Evolutionary conservation across 2,888 invertebrate species (phyloP), one percentile per base, ranked within the genome.

Genomic region (Drosophila pullipes): DNA sequence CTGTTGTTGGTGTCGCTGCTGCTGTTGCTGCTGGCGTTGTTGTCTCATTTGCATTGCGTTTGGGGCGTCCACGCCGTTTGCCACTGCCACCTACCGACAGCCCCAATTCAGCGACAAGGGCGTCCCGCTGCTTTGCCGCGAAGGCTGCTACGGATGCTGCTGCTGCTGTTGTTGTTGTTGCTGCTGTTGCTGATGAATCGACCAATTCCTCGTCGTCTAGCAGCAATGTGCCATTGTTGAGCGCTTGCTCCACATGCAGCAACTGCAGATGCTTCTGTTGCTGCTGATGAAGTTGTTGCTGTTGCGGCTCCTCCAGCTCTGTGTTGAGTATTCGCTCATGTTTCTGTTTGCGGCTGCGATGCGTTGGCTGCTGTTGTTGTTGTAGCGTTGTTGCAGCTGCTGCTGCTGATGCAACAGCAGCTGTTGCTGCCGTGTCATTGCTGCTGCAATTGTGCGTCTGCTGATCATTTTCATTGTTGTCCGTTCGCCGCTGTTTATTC

Each of bases 61-160:
- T 92, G 1, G 95, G 94, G 35, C 95, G 86, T 5, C 95, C 95
- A n/a, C 95, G 93, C 74, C 94, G 83, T 54, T 87, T 89, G 22
- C 53, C 82, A 0, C 79, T 83, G 50, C 69, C 30, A 72, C 30
- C 53, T 3, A 69, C 52, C 1, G 77, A 30, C 25, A 33, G 2
- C 7, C 57, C 57, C 28, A 57, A 30, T 30, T n/a, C 37, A 39
- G 57, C 18, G 35, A 53, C 16, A 28, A 44, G 59, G 3, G 61
- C 16, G 9, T 55, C 49, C 16, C 39, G 57, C 13, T 57, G 28
- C 39, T 39, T 49, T 16, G 47, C n/a, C 28, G 16, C 16, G 1
- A 47, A 22, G 13, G 39, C 31, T 44, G 30, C 39, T 30, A 22
- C 11, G n/a, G 4, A 59, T 57, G 55, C 44, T 63, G 37, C 39